Conservation (phyloP, 2,113 vertebrate species). For the Pluvianellus socialis region DNA sequence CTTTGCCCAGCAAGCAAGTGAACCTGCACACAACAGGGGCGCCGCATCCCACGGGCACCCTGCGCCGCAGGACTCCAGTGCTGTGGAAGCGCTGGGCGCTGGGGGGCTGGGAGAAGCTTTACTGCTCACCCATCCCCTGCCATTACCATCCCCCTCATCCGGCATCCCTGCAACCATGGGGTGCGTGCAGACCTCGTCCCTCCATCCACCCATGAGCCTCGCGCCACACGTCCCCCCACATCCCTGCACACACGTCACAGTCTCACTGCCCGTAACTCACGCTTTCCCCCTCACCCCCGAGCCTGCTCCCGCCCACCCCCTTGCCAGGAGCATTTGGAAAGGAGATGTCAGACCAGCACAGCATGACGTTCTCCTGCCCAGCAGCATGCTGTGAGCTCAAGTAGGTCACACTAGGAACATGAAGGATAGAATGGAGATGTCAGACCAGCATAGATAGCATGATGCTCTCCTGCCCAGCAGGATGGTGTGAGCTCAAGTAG, state of each 20-base stretch:
- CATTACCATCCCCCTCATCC: not conserved
- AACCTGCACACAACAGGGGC: not conserved
- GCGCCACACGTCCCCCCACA: no score
- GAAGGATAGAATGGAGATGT: not conserved
- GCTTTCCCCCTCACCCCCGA: not conserved
- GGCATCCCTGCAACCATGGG: not conserved
- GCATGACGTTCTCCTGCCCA: not conserved
- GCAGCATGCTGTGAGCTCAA: not conserved
- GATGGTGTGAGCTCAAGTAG: not conserved
- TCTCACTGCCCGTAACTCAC: not conserved
- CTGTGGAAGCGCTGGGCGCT: not conserved
- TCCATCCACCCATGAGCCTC: fast-evolving
- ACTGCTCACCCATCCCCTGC: not conserved
- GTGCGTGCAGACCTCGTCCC: fast-evolving
- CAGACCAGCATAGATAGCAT: not conserved
- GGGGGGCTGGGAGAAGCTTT: not conserved
- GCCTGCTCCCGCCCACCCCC: not conserved
- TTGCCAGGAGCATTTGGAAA: not conserved
- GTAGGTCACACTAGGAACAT: not conserved
- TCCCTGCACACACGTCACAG: fast-evolving
- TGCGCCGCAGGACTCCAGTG: fast-evolving
- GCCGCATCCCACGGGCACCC: fast-evolving
- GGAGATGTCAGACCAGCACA: not conserved
- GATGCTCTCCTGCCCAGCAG: not conserved
- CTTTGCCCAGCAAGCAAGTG: not conserved